These are phyloP conservation scores for Melanotaenia trifasciata DNA, from an alignment of 2,797 vertebrate genomes.

Conservation along the genomic window DNA sequence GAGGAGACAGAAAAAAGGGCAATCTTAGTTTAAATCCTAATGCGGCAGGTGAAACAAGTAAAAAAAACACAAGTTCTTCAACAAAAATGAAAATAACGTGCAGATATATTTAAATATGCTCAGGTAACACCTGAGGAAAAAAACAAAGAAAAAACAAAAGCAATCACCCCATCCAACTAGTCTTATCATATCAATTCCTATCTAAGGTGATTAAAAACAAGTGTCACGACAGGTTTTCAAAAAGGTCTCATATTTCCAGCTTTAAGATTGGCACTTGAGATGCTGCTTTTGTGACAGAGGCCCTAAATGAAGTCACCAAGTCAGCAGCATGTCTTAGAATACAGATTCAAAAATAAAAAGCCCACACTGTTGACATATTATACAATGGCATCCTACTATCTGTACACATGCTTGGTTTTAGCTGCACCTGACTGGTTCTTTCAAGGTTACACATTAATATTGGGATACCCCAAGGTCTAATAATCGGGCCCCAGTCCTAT, in stretches of 20 bases:
- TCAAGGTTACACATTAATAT: no score
- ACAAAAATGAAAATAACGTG: neutral
- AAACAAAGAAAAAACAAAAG: neutral
- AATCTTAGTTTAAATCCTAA: conserved; percentile 6
- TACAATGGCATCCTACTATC: neutral
- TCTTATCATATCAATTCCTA: no score
- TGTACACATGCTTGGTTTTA: neutral
- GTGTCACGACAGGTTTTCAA: no score
- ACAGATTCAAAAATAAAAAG: no score
- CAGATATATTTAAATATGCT: neutral
- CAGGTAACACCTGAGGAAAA: neutral
- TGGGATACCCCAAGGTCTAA: no score
- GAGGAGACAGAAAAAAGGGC: conserved; percentile 19
- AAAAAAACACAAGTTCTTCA: neutral
- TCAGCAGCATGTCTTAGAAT: no score
- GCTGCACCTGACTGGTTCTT: neutral
- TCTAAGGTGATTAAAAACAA: no score
- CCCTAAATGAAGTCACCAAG: no score
- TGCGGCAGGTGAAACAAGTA: neutral
- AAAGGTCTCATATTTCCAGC: neutral
- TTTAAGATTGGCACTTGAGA: no score
- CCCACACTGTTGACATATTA: neutral
- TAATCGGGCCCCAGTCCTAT: no score
- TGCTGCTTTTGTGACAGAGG: no score
- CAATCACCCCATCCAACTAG: no score